Evolutionary conservation across 2,797 vertebrate species (phyloP).

Genomic region (Allochrocebus solatus): DNA sequence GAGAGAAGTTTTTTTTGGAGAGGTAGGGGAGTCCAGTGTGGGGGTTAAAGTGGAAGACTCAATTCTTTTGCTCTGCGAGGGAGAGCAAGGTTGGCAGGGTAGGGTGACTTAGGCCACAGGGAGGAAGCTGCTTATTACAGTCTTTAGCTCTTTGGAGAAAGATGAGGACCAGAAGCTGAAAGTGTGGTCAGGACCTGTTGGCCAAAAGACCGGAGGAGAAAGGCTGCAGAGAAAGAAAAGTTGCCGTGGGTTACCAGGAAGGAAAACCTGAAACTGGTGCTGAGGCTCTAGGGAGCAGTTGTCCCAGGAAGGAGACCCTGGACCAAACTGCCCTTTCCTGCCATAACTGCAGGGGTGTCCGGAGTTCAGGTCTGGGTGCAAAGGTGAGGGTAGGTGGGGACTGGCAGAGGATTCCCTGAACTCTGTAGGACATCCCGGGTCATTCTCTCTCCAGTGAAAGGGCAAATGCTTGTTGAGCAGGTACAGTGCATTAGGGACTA

Average conservation of each 20-base stretch:
- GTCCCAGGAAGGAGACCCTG: background rate
- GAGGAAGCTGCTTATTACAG: background rate
- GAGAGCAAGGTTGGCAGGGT: background rate
- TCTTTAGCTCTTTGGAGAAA: background rate
- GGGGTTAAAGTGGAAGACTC: background rate
- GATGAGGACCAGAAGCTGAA: background rate
- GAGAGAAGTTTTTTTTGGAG: background rate
- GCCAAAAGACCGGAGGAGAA: background rate
- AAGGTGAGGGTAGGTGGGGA: rapidly evolving
- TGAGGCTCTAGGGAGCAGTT: background rate
- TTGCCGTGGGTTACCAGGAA: background rate
- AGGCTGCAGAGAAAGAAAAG: background rate
- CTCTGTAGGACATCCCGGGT: rapidly evolving
- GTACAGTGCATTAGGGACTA: background rate
- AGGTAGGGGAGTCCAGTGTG: background rate
- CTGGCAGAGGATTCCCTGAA: background rate
- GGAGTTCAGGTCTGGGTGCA: background rate
- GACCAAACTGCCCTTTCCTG: background rate
- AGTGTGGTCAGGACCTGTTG: background rate
- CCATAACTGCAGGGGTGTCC: background rate
- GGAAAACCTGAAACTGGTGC: background rate
- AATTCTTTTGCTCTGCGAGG: background rate
- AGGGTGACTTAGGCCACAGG: rapidly evolving
- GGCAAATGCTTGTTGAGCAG: background rate
- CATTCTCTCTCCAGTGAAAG: background rate